Base-by-base conservation (phyloP, 2,888 invertebrate genomes). In the Cloeon dipterum region DNA sequence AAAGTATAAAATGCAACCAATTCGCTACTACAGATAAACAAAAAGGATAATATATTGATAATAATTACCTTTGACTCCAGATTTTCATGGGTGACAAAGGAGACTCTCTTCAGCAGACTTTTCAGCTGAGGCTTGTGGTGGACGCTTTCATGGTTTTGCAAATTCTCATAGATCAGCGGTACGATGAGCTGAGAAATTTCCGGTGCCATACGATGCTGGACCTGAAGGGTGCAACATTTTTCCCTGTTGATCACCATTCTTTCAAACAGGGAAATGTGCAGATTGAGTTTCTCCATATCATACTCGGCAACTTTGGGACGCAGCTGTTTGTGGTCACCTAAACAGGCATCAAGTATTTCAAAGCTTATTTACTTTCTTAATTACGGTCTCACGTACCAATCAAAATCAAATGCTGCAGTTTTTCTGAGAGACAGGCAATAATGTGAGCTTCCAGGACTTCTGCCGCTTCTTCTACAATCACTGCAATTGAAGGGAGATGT, bases 241-340 rank as follows among this genome's bases (percentile, higher is more conserved):
- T 61, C 43, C 1, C 51, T 52, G 43, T 63, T 62, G n/a, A 54
- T 54, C 8, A 64, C 50, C 52, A 65, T 50, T 34, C 65, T 45
- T 46, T 66, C 66, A 48, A 66, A 66, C 32, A 67, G 50, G 2
- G 65, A 65, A 16, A 63, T 46, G 32, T 63, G 58, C 41, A 66
- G 46, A 14, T 58, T 52, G 45, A 55, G 65, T 36, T 45, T 53
- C 3, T 57, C 60, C 20, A 66, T 48, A 26, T 54, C 47, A 44
- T 57, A 56, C 2, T 61, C 61, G 3, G 58, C 53, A 13, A 62
- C 52, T 36, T 47, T 57, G 10, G 67, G 67, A 34, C 59, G 50
- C 19, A 67, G 49, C 46, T 66, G 65, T 39, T 61, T 52, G 46
- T 65, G 65, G 44, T 65, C 65, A 26, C 62, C 57, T 45, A 47